Conservation (phyloP, 1,140 invertebrate genomes). For the Globodera rostochiensis region DNA sequence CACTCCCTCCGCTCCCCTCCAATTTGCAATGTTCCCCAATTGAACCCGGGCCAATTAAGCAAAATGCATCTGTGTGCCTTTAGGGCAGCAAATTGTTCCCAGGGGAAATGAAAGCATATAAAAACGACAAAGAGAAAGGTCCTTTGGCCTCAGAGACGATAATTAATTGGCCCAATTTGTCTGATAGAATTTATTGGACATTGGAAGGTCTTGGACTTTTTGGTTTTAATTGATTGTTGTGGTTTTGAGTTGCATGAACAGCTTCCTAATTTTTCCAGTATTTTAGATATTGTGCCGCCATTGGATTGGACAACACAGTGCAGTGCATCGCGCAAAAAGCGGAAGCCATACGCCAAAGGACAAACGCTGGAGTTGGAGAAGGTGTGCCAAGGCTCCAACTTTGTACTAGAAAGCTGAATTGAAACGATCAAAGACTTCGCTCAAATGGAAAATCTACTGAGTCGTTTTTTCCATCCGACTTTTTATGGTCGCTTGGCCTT, state of each 20-base stretch:
- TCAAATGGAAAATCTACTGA: no score
- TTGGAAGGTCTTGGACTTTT: background rate
- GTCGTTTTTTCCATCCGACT: no score
- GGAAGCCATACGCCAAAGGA: constrained; percentile 93
- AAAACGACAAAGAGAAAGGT: background rate
- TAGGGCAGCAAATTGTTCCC: background rate
- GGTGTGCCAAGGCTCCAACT: background rate
- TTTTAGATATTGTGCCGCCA: constrained; percentile 70
- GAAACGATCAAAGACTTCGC: no score
- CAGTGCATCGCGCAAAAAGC: constrained; percentile 78
- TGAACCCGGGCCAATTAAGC: background rate
- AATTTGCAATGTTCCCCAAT: constrained; percentile 1
- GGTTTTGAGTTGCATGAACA: no score
- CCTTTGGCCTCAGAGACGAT: background rate
- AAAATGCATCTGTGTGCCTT: background rate
- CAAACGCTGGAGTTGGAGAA: constrained; percentile 90
- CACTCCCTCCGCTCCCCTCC: no score
- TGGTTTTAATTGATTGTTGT: no score
- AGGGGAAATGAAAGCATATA: background rate
- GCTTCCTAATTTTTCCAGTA: background rate
- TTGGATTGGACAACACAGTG: constrained; percentile 88
- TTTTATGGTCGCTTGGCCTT: no score
- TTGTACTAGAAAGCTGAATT: no score
- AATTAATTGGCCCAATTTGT: background rate
- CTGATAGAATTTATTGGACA: background rate